phyloP scores from a whole-genome alignment of 2,797 vertebrate genomes.

The Euthynnus affinis region DNA sequence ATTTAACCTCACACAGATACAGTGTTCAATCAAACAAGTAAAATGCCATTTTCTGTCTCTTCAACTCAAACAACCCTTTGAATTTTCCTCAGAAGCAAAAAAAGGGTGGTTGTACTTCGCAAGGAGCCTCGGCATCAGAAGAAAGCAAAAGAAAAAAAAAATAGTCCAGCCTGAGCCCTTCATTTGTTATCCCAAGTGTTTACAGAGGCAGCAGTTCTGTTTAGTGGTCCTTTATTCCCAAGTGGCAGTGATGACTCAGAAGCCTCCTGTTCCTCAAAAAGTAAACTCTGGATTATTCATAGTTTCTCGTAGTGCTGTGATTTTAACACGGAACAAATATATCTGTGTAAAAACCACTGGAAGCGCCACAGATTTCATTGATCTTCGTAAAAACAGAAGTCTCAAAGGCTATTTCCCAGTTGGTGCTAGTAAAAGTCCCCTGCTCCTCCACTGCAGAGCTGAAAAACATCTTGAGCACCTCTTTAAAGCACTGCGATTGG shows the following conservation, averaged over 20 bases:
- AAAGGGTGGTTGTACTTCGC: conserved; percentile 12
- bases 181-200: conserved; percentile 56
- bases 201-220: conserved; percentile 58
- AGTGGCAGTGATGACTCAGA: conserved; percentile 68
- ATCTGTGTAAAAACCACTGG: conserved; percentile 47
- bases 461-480: conserved; percentile 50
- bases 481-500: conserved; percentile 27
- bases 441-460: conserved; percentile 68
- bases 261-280: conserved; percentile 20
- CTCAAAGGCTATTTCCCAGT: conserved; percentile 53
- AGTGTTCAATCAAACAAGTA: neutral
- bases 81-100: conserved; percentile 2
- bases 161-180: conserved; percentile 54
- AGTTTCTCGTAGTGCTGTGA: conserved; percentile 37
- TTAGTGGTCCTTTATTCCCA: conserved; percentile 64
- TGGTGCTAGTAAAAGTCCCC: conserved; percentile 45
- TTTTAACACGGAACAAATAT: conserved; percentile 17
- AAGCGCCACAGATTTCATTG: conserved; percentile 55
- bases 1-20: neutral
- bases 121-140: conserved; percentile 45
- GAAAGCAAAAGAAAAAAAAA: conserved; percentile 7
- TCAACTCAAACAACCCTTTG: neutral
- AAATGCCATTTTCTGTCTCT: neutral
- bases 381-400: conserved; percentile 57
- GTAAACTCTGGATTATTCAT: conserved; percentile 22